Percentiles rank a stretch among this genome's conserved stretches.
phyloP scores from a whole-genome alignment of 1,140 invertebrate genomes.

The Drosophila tristis region DNA sequence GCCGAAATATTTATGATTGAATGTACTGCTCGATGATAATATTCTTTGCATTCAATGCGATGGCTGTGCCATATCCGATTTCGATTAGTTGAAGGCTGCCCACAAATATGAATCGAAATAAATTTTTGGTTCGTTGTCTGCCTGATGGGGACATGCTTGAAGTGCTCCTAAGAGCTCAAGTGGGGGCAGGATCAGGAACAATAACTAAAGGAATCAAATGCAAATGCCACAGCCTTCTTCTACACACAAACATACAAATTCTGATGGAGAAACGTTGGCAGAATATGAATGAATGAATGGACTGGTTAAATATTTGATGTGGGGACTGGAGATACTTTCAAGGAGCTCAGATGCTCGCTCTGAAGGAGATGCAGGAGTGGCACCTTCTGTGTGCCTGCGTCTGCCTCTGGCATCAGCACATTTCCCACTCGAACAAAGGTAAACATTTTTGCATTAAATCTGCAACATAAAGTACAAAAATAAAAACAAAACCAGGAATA shows the following conservation, averaged over 20 bases:
- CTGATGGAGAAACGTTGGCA: neutral
- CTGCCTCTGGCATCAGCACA: constrained; percentile 15
- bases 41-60: neutral
- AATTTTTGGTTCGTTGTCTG: neutral
- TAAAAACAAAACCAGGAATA: neutral
- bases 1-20: too few relatives aligned
- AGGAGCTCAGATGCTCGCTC: neutral
- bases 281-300: neutral
- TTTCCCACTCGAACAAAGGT: constrained; percentile 18
- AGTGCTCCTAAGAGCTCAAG: constrained; percentile 9
- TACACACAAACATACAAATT: too few relatives aligned
- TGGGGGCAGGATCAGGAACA: constrained; percentile 20
- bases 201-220: constrained; percentile 32
- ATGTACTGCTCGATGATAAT: neutral
- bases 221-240: constrained; percentile 26
- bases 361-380: neutral
- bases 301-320: constrained; percentile 23
- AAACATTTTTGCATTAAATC: constrained; percentile 33
- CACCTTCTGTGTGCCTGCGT: neutral
- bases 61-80: constrained; percentile 12
- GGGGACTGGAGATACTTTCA: neutral
- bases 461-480: constrained; percentile 20
- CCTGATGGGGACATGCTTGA: constrained; percentile 35
- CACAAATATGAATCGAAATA: constrained; percentile 34
- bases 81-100: constrained; percentile 19